These are phyloP conservation scores for Agonopterix alstromeriana DNA, from an alignment of 2,888 invertebrate species.

Conservation along the genomic window DNA sequence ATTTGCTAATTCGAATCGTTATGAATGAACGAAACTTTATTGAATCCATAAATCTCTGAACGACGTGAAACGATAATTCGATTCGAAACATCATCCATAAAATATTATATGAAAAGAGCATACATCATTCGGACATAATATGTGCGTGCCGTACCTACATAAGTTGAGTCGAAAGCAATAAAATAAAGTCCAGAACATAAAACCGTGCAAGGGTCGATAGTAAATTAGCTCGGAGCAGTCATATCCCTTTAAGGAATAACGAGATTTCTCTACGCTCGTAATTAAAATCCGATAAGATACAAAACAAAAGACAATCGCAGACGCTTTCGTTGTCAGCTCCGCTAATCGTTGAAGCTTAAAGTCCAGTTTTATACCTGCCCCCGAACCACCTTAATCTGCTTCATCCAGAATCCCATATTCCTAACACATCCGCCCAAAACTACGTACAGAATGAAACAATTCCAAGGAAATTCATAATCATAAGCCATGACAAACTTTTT, in stretches of 20 bases:
- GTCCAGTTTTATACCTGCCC: constrained; percentile 17
- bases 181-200: constrained; percentile 58
- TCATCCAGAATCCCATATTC: constrained; percentile 6
- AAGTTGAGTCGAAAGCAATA: constrained; percentile 40
- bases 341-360: neutral
- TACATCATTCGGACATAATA: constrained; percentile 25
- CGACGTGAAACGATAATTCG: constrained; percentile 1
- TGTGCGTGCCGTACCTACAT: constrained; percentile 40
- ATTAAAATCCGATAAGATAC: constrained; percentile 75
- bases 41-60: neutral
- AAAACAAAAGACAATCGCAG: constrained; percentile 65
- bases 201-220: constrained; percentile 58
- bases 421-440: neutral
- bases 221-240: constrained; percentile 64
- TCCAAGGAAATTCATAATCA: constrained; percentile 42
- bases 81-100: constrained; percentile 21
- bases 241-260: constrained; percentile 72
- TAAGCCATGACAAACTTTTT: constrained; percentile 49
- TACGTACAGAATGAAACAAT: constrained; percentile 27
- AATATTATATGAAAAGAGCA: constrained; percentile 29
- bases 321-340: constrained; percentile 33
- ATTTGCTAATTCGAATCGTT: no score
- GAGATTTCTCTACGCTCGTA: constrained; percentile 70
- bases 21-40: no score
- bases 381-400: constrained; percentile 20